phyloP scores from a whole-genome alignment of 1,140 invertebrate species.

The Globodera rostochiensis region DNA sequence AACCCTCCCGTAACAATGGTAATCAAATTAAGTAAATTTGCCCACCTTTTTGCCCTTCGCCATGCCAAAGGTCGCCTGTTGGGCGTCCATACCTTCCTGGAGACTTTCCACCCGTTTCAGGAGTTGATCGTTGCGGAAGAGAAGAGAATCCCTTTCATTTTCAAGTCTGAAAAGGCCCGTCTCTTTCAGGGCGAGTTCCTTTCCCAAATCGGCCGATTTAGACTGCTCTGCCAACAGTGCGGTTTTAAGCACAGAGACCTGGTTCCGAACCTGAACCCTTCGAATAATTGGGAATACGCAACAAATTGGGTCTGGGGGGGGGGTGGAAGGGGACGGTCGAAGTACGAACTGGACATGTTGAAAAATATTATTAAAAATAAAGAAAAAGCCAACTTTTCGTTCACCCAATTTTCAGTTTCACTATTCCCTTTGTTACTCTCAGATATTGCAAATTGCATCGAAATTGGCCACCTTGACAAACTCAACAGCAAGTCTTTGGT shows the following conservation, averaged over 20 bases:
- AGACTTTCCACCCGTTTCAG: constrained; percentile 54
- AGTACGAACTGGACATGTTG: too few species aligned
- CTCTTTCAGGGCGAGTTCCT: constrained; percentile 35
- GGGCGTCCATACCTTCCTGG: constrained; percentile 42
- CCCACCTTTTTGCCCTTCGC: constrained; percentile 46
- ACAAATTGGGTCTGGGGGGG: too few species aligned
- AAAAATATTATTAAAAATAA: too few species aligned
- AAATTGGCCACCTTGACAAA: constrained; percentile 40
- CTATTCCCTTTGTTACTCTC: too few species aligned
- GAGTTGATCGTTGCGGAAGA: constrained; percentile 55
- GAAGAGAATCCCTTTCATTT: constrained; percentile 51
- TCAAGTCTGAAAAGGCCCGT: constrained; percentile 44
- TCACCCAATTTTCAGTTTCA: too few species aligned
- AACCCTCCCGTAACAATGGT: too few species aligned
- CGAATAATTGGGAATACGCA: too few species aligned
- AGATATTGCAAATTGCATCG: too few species aligned
- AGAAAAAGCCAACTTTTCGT: too few species aligned
- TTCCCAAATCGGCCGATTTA: constrained; percentile 20
- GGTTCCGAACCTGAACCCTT: constrained; percentile 40
- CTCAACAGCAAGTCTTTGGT: constrained; percentile 47
- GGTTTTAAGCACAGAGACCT: constrained; percentile 45
- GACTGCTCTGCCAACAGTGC: constrained; percentile 48
- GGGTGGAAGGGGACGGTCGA: too few species aligned
- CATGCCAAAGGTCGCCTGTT: constrained; percentile 38
- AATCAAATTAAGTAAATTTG: neutral